Conservation (phyloP, 2,888 invertebrate species). For the Rutpela maculata region DNA sequence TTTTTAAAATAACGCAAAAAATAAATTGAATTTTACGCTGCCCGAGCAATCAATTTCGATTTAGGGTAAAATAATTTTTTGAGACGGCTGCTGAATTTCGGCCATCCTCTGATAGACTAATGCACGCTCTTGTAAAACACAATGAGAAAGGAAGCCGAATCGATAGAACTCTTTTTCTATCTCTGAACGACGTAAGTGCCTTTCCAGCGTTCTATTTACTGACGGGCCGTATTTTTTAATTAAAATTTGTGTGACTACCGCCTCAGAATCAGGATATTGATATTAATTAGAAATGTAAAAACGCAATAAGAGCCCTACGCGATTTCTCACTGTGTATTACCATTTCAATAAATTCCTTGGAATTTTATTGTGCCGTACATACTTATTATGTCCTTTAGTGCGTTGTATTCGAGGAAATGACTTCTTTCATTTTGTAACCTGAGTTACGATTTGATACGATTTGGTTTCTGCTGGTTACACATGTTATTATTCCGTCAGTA, state of each 20-base stretch:
- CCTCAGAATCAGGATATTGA: conserved; percentile 5
- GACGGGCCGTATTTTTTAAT: conserved; percentile 17
- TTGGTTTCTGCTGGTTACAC: no score
- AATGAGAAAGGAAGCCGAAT: conserved; percentile 12
- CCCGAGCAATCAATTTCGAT: conserved; percentile 23
- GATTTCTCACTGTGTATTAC: neutral
- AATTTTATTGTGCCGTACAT: no score
- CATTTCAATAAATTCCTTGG: no score
- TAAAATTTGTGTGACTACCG: conserved; percentile 13
- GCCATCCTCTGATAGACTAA: conserved; percentile 23
- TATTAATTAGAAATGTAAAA: conserved; percentile 26
- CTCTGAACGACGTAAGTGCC: conserved; percentile 4
- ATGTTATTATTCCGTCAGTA: no score
- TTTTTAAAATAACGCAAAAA: conserved; percentile 18
- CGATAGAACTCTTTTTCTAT: conserved; percentile 27
- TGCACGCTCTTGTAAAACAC: conserved; percentile 27
- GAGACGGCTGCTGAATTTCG: conserved; percentile 30
- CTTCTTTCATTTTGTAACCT: no score
- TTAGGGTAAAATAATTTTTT: conserved; percentile 33
- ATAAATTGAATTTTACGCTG: conserved; percentile 34
- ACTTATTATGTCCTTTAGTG: no score
- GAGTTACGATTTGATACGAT: no score
- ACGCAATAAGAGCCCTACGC: neutral
- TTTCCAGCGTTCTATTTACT: conserved; percentile 18
- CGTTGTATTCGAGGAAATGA: no score